Evolutionary conservation across 2,888 invertebrate genomes (phyloP).

Genomic region (Autographa gamma): DNA sequence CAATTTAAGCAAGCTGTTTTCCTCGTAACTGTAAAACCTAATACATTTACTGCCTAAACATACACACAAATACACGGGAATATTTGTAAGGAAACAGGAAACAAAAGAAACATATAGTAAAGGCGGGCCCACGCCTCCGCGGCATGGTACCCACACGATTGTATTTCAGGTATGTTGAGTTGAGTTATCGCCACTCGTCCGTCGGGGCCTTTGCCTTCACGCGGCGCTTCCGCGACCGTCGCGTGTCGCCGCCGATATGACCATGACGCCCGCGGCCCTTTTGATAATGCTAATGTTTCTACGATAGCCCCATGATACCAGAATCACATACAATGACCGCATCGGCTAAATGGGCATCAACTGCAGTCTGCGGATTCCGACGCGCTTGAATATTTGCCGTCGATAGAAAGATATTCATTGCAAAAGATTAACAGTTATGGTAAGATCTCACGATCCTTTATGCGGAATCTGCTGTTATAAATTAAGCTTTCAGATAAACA

Average conservation of each 20-base stretch:
- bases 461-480: constrained; percentile 43
- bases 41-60: constrained; percentile 55
- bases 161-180: constrained; percentile 83
- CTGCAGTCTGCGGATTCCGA: constrained; percentile 72
- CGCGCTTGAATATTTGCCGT: constrained; percentile 71
- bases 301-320: constrained; percentile 81
- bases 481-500: constrained; percentile 34
- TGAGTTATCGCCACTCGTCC: constrained; percentile 83
- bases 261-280: constrained; percentile 85
- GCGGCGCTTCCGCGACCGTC: constrained; percentile 83
- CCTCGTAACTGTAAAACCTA: constrained; percentile 33
- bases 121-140: constrained; percentile 74
- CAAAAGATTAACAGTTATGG: constrained; percentile 73
- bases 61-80: constrained; percentile 51
- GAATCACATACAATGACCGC: constrained; percentile 82
- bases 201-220: constrained; percentile 82
- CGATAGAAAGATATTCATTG: constrained; percentile 71
- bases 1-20: background rate
- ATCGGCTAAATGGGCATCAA: constrained; percentile 80
- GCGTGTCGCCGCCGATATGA: constrained; percentile 83
- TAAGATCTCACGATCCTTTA: constrained; percentile 66
- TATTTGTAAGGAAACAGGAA: constrained; percentile 60
- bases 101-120: constrained; percentile 66
- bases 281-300: constrained; percentile 87
- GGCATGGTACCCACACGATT: constrained; percentile 79